A percentile compares a stretch with the other conserved stretches of the same genome.
phyloP scores from a whole-genome alignment of 2,113 vertebrate genomes.

The Sebastes schlegelii region DNA sequence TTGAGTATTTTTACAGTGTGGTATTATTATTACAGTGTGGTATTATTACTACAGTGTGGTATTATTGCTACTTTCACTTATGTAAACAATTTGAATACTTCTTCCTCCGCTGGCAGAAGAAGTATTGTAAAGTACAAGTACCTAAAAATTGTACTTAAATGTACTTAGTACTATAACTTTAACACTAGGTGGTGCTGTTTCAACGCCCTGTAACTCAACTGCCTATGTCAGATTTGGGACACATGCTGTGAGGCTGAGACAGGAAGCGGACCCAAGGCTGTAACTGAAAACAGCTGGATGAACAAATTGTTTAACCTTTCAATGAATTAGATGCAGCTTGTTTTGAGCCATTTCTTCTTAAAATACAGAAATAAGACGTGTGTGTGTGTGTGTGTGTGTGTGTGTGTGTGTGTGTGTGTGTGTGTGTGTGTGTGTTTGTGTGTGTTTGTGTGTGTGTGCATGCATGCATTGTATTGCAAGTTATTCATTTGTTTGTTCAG shows the following conservation, averaged over 20 bases:
- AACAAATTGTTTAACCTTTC: not conserved
- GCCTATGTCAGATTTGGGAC: not conserved
- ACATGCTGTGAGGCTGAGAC: not conserved
- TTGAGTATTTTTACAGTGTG: no score
- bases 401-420: not conserved
- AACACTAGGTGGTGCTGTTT: constrained; percentile 58
- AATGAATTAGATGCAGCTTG: not conserved
- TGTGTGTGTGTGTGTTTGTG: not conserved
- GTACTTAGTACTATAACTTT: not conserved
- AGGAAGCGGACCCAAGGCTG: not conserved
- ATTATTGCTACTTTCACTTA: no score
- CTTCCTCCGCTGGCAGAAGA: not conserved
- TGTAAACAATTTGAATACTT: no score
- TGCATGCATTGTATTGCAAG: not conserved
- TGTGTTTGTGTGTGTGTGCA: not conserved
- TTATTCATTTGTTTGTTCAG: constrained; percentile 14
- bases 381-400: not conserved
- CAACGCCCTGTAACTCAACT: not conserved
- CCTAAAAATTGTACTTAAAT: not conserved
- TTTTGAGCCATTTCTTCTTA: not conserved
- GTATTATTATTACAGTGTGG: no score
- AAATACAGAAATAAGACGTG: not conserved
- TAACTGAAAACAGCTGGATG: constrained; percentile 3
- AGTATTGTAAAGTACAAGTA: not conserved
- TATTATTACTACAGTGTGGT: no score